phyloP scores from a whole-genome alignment of 2,797 vertebrate species.

The Pagetopsis macropterus region DNA sequence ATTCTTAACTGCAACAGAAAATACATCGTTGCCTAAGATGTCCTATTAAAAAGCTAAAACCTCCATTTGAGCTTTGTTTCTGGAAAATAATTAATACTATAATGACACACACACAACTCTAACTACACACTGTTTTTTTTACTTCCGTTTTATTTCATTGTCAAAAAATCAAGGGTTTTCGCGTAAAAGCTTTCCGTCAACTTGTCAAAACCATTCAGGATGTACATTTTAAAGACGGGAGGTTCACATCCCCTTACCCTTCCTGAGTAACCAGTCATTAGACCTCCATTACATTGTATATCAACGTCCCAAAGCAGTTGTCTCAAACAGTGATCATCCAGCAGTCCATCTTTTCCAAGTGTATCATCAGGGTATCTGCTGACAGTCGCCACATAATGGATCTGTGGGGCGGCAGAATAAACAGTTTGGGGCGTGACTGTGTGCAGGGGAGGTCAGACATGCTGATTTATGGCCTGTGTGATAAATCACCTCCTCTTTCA shows the following conservation, averaged over 20 bases:
- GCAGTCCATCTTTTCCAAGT: conserved; percentile 23
- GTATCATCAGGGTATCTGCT: conserved; percentile 46
- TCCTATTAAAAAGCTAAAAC: too few relatives aligned
- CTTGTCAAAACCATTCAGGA: not conserved
- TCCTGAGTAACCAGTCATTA: not conserved
- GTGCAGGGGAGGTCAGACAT: conserved; percentile 74
- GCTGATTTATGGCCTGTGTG: conserved; percentile 79
- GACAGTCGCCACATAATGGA: conserved; percentile 63
- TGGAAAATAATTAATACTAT: too few relatives aligned
- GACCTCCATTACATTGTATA: not conserved
- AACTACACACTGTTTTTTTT: too few relatives aligned
- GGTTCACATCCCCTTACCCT: not conserved
- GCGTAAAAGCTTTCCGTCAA: too few relatives aligned
- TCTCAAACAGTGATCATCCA: not conserved
- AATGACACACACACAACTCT: too few relatives aligned
- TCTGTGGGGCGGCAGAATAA: conserved; percentile 69
- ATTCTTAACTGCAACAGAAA: too few relatives aligned
- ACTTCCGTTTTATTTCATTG: too few relatives aligned
- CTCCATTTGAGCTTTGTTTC: too few relatives aligned
- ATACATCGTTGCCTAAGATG: too few relatives aligned
- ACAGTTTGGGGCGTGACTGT: conserved; percentile 71
- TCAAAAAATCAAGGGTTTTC: too few relatives aligned
- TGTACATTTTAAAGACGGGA: not conserved
- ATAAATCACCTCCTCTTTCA: conserved; percentile 79
- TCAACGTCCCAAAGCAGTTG: not conserved